Base-by-base conservation (phyloP, 2,888 invertebrate species). In the Aelia acuminata region DNA sequence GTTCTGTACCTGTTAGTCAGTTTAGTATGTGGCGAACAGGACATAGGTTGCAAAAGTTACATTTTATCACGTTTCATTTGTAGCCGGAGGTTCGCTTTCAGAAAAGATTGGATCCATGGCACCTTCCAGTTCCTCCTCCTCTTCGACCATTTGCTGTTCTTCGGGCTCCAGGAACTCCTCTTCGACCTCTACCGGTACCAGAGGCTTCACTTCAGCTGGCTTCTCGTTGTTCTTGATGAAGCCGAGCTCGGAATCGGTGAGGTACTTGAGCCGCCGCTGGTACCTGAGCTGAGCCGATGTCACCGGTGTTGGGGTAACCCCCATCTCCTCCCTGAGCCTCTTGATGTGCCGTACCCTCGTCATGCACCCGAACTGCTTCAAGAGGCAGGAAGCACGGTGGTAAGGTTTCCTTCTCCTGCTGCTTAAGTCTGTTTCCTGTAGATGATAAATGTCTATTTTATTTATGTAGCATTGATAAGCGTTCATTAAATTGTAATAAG, bases 311-410 rank as follows among this genome's bases (percentile, higher is more conserved):
- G 80, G 43, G 0, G 47, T 10, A 4, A 47, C 15, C 1, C 43
- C 43, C 22, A 80, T 22, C 43, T 80, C 43, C n/a, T 80, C 80
- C 1, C 80, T 43, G 15, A 80, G 80, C 1, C 80, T 13, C 43
- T n/a, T 39, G 80, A 80, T 80, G 80, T 80, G 80, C n/a, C 15
- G 10, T 43, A 80, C 80, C n/a, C n/a, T 80, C 11, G 80, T 80
- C 13, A 3, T 13, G 80, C 80, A 80, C 10, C 43, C 80, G 80
- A 80, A 80, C 80, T 80, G 43, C 22, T 80, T 80, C n/a, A 80
- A n/a, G 80, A 80, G 80, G 80, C 43, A 80, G 10, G 80, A 5
- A 4, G 80, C 80, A 22, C 80, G 43, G 11, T 43, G 22, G 43
- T 80, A 80, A 0, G 63, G 63, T 31, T 70, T 70, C 5, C 20